These are phyloP conservation scores for Halictus rubicundus DNA, from an alignment of 1,140 invertebrate genomes.

Conservation along the genomic window DNA sequence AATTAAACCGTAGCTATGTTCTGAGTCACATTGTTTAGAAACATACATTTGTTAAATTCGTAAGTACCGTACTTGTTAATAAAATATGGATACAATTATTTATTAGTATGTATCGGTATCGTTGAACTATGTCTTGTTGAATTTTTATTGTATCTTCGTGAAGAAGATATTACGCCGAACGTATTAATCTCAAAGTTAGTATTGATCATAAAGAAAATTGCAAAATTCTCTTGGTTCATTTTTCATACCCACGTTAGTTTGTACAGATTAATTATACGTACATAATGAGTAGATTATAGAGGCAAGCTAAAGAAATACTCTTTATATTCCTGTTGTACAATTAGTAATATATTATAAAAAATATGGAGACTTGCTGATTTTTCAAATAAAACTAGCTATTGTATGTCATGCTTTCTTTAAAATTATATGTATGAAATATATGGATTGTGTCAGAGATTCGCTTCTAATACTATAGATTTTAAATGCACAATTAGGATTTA, in stretches of 20 bases:
- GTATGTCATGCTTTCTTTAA: slow-evolving; percentile 3
- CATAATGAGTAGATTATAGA: slow-evolving; percentile 26
- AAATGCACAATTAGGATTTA: slow-evolving; percentile 60
- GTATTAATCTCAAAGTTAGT: not conserved
- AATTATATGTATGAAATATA: slow-evolving; percentile 15
- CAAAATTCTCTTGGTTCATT: slow-evolving; percentile 34
- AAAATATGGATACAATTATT: not conserved
- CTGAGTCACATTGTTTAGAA: slow-evolving; percentile 33
- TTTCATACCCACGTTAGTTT: slow-evolving; percentile 13
- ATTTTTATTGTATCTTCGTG: slow-evolving; percentile 18
- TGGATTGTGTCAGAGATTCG: slow-evolving; percentile 41
- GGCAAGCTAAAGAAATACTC: slow-evolving; percentile 12
- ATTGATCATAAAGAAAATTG: not conserved
- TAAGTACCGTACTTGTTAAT: slow-evolving; percentile 32
- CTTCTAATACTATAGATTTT: slow-evolving; percentile 33
- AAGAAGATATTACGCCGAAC: not conserved
- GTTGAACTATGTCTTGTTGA: not conserved
- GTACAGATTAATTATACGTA: slow-evolving; percentile 15
- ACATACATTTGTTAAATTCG: slow-evolving; percentile 7
- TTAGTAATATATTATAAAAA: slow-evolving; percentile 13
- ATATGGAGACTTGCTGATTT: slow-evolving; percentile 22
- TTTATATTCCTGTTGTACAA: slow-evolving; percentile 31
- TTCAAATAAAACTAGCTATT: slow-evolving; percentile 15
- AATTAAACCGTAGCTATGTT: slow-evolving; percentile 26
- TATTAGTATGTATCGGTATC: not conserved